A percentile compares a stretch with the other conserved stretches of the same genome.
These are phyloP conservation scores for Rhingia campestris DNA, from an alignment of 2,888 invertebrate genomes.

Conservation along the genomic window DNA sequence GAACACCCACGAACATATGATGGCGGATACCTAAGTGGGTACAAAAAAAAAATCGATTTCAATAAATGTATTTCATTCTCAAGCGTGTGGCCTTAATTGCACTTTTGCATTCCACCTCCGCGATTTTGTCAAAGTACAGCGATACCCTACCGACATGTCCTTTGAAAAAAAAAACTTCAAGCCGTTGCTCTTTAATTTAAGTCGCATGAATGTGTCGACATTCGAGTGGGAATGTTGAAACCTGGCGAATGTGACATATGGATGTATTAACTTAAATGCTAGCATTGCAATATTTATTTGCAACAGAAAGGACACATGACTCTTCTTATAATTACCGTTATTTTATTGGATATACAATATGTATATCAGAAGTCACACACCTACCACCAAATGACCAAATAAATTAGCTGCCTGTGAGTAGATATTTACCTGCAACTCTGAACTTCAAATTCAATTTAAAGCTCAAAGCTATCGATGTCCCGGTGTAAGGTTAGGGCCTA, in stretches of 20 bases:
- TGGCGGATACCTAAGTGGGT: not conserved
- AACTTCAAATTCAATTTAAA: too few relatives aligned
- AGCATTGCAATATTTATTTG: not conserved
- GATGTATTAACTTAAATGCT: not conserved
- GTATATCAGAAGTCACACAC: too few relatives aligned
- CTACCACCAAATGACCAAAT: too few relatives aligned
- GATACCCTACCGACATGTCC: not conserved
- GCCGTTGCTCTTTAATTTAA: conserved; percentile 5
- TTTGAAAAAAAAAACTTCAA: not conserved
- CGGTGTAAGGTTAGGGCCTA: not conserved
- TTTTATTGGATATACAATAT: not conserved
- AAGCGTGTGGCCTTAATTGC: conserved; percentile 39
- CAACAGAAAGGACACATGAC: not conserved
- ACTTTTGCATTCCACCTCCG: conserved; percentile 24
- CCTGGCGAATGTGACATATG: not conserved
- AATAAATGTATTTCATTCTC: conserved; percentile 12
- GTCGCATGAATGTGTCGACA: conserved; percentile 5
- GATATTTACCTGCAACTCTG: too few relatives aligned
- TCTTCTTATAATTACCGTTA: not conserved
- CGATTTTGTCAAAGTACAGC: not conserved
- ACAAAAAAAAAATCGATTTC: conserved; percentile 14
- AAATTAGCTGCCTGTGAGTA: not conserved
- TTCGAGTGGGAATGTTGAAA: not conserved
- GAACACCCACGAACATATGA: too few relatives aligned
- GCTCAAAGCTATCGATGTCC: not conserved